These are phyloP conservation scores for Chlamydotis undulata DNA, from an alignment of 2,113 vertebrate genomes.

Conservation along the genomic window DNA sequence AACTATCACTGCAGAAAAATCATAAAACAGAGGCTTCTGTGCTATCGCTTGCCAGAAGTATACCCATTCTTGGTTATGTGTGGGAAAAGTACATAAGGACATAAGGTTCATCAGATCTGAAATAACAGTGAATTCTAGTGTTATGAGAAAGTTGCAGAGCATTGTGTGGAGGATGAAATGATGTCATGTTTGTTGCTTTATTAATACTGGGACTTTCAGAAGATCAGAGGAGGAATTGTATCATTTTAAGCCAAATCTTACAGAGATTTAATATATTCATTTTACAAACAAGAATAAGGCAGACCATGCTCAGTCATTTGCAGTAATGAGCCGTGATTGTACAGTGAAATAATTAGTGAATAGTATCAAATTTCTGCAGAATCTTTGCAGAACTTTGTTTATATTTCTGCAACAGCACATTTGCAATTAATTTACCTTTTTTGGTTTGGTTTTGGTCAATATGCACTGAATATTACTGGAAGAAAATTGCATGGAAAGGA, in stretches of 20 bases:
- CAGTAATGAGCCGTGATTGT: background rate
- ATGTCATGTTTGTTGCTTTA: background rate
- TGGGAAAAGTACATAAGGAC: background rate
- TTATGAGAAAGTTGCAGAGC: background rate
- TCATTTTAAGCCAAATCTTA: background rate
- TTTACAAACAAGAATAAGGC: background rate
- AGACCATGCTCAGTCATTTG: accelerated
- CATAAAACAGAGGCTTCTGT: constrained; percentile 48
- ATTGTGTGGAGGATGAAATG: background rate
- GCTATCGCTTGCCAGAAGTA: background rate
- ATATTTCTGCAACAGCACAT: background rate
- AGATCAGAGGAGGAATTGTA: background rate
- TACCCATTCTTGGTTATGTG: background rate
- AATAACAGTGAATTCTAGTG: background rate
- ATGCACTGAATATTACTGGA: background rate
- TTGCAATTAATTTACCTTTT: background rate
- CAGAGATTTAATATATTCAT: background rate
- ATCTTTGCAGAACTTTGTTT: background rate
- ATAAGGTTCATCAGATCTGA: background rate
- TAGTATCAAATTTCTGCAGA: background rate
- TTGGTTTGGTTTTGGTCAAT: background rate
- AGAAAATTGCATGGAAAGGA: background rate
- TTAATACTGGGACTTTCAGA: background rate
- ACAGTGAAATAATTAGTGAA: background rate
- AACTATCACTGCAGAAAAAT: constrained; percentile 21